phyloP scores from a whole-genome alignment of 1,140 invertebrate genomes.

The Scaptodrosophila lebanonensis region DNA sequence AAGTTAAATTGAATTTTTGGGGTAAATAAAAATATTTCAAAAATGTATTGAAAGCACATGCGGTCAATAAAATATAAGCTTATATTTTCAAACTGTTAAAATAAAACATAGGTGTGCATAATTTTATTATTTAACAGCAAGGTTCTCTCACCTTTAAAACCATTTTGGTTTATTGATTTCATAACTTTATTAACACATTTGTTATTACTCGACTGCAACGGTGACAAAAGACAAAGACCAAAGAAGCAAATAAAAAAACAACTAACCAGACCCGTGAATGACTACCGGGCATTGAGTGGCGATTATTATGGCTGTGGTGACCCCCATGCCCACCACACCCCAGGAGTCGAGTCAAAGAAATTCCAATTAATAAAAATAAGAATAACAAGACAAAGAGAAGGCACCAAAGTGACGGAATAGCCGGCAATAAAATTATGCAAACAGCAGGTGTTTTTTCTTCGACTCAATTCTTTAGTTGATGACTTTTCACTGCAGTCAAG shows the following conservation, averaged over 20 bases:
- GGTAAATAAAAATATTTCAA: too few species aligned
- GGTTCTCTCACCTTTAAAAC: too few species aligned
- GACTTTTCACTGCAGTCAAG: slow-evolving; percentile 49
- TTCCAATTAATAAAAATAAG: slow-evolving; percentile 69
- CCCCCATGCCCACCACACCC: slow-evolving; percentile 10
- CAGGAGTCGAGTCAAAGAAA: slow-evolving; percentile 49
- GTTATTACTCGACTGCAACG: slow-evolving; percentile 53
- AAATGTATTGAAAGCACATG: too few species aligned
- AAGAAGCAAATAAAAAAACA: too few species aligned
- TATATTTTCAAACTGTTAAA: too few species aligned
- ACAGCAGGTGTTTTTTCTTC: slow-evolving; percentile 61
- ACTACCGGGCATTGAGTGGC: slow-evolving; percentile 2
- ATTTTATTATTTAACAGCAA: too few species aligned
- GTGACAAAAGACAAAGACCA: slow-evolving; percentile 59
- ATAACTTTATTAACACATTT: slow-evolving; percentile 71
- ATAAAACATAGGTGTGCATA: too few species aligned
- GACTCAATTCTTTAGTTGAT: slow-evolving; percentile 12
- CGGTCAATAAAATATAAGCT: too few species aligned
- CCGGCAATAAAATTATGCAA: slow-evolving; percentile 63
- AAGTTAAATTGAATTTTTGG: too few species aligned
- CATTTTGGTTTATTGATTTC: slow-evolving; percentile 55
- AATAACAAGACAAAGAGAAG: slow-evolving; percentile 21
- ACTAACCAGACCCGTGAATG: slow-evolving; percentile 29
- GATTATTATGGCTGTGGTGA: slow-evolving; percentile 16
- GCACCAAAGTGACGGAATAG: neutral